Evolutionary conservation across 2,113 vertebrate species (phyloP).

Genomic region (Lichenostomus cassidix): DNA sequence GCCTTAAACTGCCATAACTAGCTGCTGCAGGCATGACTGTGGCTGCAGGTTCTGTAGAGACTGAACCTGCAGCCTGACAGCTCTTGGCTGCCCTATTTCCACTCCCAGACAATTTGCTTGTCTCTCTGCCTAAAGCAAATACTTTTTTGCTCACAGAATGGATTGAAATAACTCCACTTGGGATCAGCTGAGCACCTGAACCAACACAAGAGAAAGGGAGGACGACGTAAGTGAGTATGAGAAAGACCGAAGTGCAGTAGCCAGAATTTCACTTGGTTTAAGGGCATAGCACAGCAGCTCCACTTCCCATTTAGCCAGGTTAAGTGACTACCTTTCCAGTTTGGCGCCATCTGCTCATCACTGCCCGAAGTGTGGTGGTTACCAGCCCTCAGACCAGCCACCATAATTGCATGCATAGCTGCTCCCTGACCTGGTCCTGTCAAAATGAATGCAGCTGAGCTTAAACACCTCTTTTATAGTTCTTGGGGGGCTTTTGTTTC

Average conservation of each 20-base stretch:
- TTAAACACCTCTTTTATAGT: constrained; percentile 67
- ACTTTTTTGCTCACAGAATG: background rate
- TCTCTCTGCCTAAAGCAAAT: background rate
- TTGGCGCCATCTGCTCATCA: constrained; percentile 48
- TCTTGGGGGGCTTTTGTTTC: constrained; percentile 60
- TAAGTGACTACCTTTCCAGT: constrained; percentile 21
- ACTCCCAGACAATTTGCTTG: background rate
- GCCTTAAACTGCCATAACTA: background rate
- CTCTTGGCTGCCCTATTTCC: background rate
- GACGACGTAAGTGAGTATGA: background rate
- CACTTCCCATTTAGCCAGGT: constrained; percentile 23
- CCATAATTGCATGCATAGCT: constrained; percentile 34
- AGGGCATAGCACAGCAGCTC: background rate
- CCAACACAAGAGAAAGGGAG: background rate
- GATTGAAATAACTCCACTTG: background rate
- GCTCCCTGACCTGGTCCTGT: constrained; percentile 63
- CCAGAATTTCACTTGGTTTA: background rate
- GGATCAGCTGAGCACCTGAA: background rate
- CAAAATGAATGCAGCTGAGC: constrained; percentile 61
- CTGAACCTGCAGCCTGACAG: background rate
- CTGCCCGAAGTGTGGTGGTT: background rate
- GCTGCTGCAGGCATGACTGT: background rate
- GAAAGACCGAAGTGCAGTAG: background rate
- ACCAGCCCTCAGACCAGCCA: constrained; percentile 16
- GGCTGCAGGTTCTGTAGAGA: background rate